phyloP scores from a whole-genome alignment of 2,113 vertebrate species.

The human (Homo sapiens) region GRCh38 chr1:185957501-185958000 shows the following conservation, averaged over 20 bases:
- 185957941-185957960: not conserved
- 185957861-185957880: conserved; percentile 16
- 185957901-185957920: not conserved
- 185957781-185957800: not conserved
- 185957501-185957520: not conserved
- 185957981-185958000: conserved; percentile 26
- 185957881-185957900: not conserved
- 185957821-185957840: conserved; percentile 22
- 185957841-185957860: conserved; percentile 45
- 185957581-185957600: not conserved
- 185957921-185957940: not conserved
- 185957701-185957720: not conserved
- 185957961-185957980: not conserved
- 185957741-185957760: not conserved
- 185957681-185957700: not conserved
- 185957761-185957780: conserved; percentile 23
- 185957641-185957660: not conserved
- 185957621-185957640: too few species aligned
- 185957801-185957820: conserved; percentile 41
- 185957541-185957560: not conserved
- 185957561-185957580: not conserved
- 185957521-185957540: not conserved
- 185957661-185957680: not conserved
- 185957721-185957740: not conserved
- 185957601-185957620: not conserved